Conservation (phyloP, 1,140 invertebrate genomes). For the Helicoverpa zea region DNA sequence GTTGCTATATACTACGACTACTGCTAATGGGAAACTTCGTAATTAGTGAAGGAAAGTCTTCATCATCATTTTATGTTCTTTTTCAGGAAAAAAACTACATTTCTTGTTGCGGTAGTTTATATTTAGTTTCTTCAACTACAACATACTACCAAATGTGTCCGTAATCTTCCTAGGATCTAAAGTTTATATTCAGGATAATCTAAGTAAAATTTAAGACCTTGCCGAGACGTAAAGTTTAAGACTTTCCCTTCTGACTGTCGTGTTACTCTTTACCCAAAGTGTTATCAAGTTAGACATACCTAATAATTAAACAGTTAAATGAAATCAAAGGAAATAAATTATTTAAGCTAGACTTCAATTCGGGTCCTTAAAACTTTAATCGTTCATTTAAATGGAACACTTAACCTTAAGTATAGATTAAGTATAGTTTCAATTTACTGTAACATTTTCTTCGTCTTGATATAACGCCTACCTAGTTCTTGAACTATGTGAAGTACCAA, state of each 20-base stretch:
- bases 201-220: too few species aligned
- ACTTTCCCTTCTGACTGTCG: not conserved
- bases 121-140: too few species aligned
- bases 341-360: not conserved
- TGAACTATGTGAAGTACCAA: not conserved
- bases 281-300: constrained; percentile 9
- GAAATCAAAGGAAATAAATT: constrained; percentile 12
- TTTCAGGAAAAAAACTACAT: too few species aligned
- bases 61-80: too few species aligned
- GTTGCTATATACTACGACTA: too few species aligned
- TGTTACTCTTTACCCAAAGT: not conserved
- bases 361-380: constrained; percentile 27
- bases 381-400: constrained; percentile 14
- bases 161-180: too few species aligned
- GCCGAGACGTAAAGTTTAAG: too few species aligned
- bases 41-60: too few species aligned
- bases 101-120: too few species aligned
- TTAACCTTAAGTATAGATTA: not conserved
- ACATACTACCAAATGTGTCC: too few species aligned
- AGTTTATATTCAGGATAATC: too few species aligned
- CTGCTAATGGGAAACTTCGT: too few species aligned
- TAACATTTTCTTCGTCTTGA: not conserved
- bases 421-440: constrained; percentile 16
- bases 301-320: constrained; percentile 19
- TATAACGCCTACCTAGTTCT: not conserved